Evolutionary conservation across 2,797 vertebrate species (phyloP).

Genomic region (Acridotheres tristis): DNA sequence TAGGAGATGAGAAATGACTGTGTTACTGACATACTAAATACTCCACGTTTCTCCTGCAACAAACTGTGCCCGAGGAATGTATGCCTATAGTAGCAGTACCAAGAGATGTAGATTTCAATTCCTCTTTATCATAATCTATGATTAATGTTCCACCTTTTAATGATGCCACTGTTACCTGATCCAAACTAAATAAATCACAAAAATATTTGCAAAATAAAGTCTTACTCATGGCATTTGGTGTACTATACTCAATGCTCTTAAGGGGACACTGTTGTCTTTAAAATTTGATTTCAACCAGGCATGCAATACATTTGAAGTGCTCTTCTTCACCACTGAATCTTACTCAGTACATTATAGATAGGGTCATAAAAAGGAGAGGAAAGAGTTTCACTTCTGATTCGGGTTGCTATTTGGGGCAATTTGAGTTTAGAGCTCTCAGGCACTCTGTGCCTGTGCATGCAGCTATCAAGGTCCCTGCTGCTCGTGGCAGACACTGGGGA

Average conservation of each 20-base stretch:
- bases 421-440: neutral
- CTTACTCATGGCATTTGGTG: neutral
- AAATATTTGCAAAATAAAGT: neutral
- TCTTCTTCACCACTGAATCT: neutral
- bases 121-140: neutral
- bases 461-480: neutral
- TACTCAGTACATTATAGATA: neutral
- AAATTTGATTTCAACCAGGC: neutral
- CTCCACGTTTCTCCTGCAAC: neutral
- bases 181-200: neutral
- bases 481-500: neutral
- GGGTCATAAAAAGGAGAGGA: neutral
- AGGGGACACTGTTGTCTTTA: neutral
- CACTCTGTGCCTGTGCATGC: neutral
- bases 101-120: neutral
- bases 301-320: neutral
- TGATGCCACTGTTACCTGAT: conserved; percentile 48
- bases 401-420: neutral
- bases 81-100: neutral
- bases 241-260: neutral
- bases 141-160: conserved; percentile 26
- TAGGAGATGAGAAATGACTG: conserved; percentile 33
- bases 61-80: neutral
- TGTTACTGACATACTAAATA: conserved; percentile 54
- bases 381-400: neutral